Conservation (phyloP, 2,888 invertebrate species). For the Busseola fusca region DNA sequence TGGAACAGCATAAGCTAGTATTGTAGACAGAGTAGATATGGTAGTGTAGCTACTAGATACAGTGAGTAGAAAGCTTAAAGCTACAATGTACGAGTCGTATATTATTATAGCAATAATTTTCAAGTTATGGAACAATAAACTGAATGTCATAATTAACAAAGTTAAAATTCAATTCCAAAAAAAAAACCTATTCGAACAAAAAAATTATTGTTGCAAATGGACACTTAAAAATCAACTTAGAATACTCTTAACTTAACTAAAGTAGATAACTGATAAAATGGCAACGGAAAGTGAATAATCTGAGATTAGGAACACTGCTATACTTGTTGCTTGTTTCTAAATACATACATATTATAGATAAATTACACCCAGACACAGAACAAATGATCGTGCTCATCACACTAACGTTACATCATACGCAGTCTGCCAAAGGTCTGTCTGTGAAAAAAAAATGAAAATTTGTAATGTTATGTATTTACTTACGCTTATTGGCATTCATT, state of each 20-base stretch:
- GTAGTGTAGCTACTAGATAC: neutral
- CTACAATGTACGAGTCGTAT: neutral
- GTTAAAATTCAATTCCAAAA: neutral
- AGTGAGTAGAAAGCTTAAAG: neutral
- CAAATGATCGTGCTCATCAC: too few relatives aligned
- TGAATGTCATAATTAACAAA: neutral
- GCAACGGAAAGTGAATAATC: neutral
- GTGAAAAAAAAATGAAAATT: too few relatives aligned
- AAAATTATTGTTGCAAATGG: neutral
- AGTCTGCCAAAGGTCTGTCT: neutral
- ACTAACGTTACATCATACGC: too few relatives aligned
- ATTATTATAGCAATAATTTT: neutral
- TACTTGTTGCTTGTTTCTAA: too few relatives aligned
- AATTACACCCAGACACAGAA: too few relatives aligned
- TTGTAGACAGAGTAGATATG: neutral
- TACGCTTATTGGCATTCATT: too few relatives aligned
- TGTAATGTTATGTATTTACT: too few relatives aligned
- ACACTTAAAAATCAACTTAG: neutral
- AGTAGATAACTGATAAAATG: neutral
- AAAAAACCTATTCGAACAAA: too few relatives aligned
- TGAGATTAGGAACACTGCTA: neutral
- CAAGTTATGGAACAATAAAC: neutral
- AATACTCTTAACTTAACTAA: neutral
- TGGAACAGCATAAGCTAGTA: neutral
- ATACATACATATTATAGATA: too few relatives aligned